Conservation (phyloP, 2,888 invertebrate genomes). For the Osedax frankpressi region DNA sequence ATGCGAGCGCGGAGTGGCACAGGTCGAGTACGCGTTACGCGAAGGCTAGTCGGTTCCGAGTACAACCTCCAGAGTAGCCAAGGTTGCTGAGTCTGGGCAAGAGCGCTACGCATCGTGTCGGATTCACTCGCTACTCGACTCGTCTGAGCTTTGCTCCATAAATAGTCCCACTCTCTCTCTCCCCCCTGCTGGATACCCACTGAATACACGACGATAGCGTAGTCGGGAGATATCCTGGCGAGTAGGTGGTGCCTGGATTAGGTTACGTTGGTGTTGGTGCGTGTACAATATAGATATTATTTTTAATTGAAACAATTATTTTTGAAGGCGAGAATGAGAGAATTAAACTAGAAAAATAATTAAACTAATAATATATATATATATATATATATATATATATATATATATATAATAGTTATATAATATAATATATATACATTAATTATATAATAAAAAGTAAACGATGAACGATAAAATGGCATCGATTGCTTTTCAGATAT, state of each 20-base stretch:
- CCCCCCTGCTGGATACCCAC: slow-evolving; percentile 40
- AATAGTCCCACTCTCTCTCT: slow-evolving; percentile 40
- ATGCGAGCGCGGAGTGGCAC: too few species aligned
- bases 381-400: not conserved
- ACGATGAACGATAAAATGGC: too few species aligned
- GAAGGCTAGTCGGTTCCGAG: not conserved
- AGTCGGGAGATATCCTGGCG: slow-evolving; percentile 31
- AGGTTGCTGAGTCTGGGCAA: slow-evolving; percentile 39
- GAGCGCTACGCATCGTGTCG: slow-evolving; percentile 39
- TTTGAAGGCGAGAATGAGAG: not conserved
- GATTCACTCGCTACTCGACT: slow-evolving; percentile 39
- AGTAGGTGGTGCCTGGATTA: too few species aligned
- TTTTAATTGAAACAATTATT: not conserved
- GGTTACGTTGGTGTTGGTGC: not conserved
- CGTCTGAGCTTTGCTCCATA: slow-evolving; percentile 37
- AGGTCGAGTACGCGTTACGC: too few species aligned
- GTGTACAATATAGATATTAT: not conserved
- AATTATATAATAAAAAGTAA: too few species aligned
- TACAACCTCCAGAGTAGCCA: slow-evolving; percentile 43
- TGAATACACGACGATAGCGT: slow-evolving; percentile 36
- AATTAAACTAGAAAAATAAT: not conserved
- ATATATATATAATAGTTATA: not conserved
- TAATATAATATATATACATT: not conserved
- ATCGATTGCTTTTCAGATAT: too few species aligned
- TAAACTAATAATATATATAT: not conserved